These are phyloP conservation scores for Pardalotus punctatus DNA, from an alignment of 2,113 vertebrate species.

Conservation along the genomic window DNA sequence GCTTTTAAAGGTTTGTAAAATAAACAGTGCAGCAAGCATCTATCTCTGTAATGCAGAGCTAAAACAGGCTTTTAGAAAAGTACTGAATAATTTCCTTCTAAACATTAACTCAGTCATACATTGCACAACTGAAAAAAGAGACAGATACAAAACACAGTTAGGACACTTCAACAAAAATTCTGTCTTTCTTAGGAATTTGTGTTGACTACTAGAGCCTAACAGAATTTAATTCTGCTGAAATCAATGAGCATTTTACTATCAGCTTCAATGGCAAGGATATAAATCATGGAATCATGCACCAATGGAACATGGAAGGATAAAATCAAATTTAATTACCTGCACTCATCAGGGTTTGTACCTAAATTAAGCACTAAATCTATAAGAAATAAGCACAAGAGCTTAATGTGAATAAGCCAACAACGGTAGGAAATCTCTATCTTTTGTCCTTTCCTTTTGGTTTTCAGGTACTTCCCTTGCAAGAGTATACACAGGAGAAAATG, in stretches of 20 bases:
- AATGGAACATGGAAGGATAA: background rate
- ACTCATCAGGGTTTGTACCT: background rate
- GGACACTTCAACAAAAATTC: background rate
- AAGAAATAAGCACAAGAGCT: background rate
- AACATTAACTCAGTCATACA: background rate
- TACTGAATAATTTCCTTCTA: background rate
- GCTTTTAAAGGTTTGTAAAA: background rate
- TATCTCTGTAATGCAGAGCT: background rate
- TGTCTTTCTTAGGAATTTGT: background rate
- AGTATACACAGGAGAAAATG: background rate
- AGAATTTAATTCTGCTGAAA: background rate
- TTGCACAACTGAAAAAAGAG: background rate
- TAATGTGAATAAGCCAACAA: background rate
- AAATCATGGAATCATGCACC: background rate
- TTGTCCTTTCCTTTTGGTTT: background rate
- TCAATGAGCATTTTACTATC: background rate
- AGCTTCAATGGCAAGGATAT: background rate
- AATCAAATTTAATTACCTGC: background rate
- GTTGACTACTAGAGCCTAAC: background rate
- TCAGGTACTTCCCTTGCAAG: background rate
- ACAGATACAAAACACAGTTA: background rate
- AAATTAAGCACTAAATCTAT: background rate
- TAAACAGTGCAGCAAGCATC: background rate
- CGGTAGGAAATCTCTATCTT: background rate
- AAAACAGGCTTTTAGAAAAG: background rate